phyloP scores from a whole-genome alignment of 2,888 invertebrate genomes.

The Rosalia funebris region DNA sequence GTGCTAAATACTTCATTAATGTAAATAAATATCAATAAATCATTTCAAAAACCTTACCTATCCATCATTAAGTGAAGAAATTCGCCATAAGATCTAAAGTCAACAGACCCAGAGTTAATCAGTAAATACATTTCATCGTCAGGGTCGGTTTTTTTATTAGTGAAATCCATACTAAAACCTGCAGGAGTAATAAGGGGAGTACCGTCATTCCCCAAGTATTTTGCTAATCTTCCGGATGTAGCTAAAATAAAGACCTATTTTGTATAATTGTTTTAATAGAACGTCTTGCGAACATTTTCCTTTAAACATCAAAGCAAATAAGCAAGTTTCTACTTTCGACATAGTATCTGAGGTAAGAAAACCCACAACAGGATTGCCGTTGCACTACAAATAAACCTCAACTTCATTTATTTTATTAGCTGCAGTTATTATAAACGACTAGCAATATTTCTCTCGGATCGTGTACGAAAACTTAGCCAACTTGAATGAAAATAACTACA shows the following conservation, averaged over 20 bases:
- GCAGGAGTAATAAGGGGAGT: conserved; percentile 84
- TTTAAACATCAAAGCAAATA: too few species aligned
- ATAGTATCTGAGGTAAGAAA: too few species aligned
- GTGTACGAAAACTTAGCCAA: too few species aligned
- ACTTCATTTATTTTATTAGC: background rate
- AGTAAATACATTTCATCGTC: conserved; percentile 83
- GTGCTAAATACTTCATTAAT: background rate
- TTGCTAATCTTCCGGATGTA: conserved; percentile 80
- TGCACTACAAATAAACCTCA: too few species aligned
- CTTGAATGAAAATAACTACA: too few species aligned
- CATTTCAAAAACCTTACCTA: conserved; percentile 65
- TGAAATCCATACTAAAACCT: conserved; percentile 83
- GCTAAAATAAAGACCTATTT: conserved; percentile 68
- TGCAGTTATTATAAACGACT: background rate
- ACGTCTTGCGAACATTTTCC: too few species aligned
- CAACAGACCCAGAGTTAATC: conserved; percentile 77
- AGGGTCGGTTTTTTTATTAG: conserved; percentile 68
- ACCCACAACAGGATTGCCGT: too few species aligned
- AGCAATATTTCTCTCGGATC: too few species aligned
- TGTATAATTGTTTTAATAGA: too few species aligned
- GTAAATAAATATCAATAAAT: background rate
- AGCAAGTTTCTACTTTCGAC: too few species aligned
- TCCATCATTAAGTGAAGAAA: conserved; percentile 77
- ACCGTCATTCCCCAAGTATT: conserved; percentile 78
- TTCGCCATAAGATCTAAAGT: conserved; percentile 77